These are phyloP conservation scores for Mesitornis unicolor DNA, from an alignment of 2,113 vertebrate genomes.

Conservation along the genomic window DNA sequence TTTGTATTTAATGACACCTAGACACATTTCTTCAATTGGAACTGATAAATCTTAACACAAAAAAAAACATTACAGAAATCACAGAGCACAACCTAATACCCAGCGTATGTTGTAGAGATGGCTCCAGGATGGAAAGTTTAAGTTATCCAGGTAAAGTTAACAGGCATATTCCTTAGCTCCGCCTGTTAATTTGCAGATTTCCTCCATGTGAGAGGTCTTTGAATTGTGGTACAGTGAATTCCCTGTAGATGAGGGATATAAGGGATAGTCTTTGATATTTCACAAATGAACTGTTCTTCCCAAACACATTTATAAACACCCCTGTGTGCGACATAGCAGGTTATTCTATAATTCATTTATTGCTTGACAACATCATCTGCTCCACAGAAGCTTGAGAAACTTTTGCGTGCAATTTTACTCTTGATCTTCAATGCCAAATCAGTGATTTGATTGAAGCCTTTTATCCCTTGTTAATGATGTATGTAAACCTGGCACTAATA, in stretches of 20 bases:
- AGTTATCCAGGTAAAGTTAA: background rate
- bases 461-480: background rate
- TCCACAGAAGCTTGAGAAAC: background rate
- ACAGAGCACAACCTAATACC: too few species aligned
- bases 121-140: background rate
- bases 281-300: background rate
- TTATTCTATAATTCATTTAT: background rate
- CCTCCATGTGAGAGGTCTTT: background rate
- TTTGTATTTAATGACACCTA: background rate
- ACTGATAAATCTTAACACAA: background rate
- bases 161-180: fast-evolving
- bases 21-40: background rate
- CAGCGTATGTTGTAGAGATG: background rate
- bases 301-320: background rate
- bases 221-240: background rate
- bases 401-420: background rate
- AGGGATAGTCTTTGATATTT: background rate
- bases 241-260: background rate
- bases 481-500: background rate
- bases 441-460: background rate
- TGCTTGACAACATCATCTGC: background rate
- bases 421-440: background rate
- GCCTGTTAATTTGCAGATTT: background rate
- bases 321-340: background rate
- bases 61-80: background rate